Conservation (phyloP, 2,888 invertebrate species). For the Troilus luridus region DNA sequence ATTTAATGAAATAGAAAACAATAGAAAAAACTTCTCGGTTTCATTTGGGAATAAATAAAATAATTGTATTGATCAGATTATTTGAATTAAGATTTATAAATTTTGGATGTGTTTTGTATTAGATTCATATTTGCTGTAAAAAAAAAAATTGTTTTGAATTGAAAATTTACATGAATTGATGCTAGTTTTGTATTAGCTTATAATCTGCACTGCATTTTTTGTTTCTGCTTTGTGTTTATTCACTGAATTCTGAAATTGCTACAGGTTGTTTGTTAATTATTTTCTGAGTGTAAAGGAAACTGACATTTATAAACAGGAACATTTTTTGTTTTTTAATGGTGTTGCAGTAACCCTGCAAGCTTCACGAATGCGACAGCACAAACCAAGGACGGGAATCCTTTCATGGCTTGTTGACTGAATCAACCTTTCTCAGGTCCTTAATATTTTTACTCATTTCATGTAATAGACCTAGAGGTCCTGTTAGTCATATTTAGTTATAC, state of each 20-base stretch:
- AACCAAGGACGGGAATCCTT: constrained; percentile 63
- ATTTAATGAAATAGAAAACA: background rate
- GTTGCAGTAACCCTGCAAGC: constrained; percentile 63
- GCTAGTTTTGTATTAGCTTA: constrained; percentile 38
- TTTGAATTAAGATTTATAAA: background rate
- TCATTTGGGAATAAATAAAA: background rate
- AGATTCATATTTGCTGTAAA: constrained; percentile 2
- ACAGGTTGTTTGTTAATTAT: constrained; percentile 13
- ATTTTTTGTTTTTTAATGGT: constrained; percentile 49
- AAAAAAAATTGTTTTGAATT: background rate
- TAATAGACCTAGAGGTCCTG: background rate
- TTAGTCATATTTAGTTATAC: background rate
- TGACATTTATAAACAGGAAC: constrained; percentile 39
- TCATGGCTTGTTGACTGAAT: constrained; percentile 64
- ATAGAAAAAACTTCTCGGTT: background rate
- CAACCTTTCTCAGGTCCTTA: constrained; percentile 51
- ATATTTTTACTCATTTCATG: constrained; percentile 26
- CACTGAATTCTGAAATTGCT: constrained; percentile 22
- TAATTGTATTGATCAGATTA: background rate
- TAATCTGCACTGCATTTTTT: constrained; percentile 47
- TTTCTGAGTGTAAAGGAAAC: background rate
- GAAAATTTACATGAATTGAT: constrained; percentile 3
- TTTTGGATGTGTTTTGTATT: constrained; percentile 22
- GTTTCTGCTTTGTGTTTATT: constrained; percentile 47
- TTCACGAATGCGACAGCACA: constrained; percentile 63